phyloP scores from a whole-genome alignment of 2,888 invertebrate species.

The Aspidiotus destructor region DNA sequence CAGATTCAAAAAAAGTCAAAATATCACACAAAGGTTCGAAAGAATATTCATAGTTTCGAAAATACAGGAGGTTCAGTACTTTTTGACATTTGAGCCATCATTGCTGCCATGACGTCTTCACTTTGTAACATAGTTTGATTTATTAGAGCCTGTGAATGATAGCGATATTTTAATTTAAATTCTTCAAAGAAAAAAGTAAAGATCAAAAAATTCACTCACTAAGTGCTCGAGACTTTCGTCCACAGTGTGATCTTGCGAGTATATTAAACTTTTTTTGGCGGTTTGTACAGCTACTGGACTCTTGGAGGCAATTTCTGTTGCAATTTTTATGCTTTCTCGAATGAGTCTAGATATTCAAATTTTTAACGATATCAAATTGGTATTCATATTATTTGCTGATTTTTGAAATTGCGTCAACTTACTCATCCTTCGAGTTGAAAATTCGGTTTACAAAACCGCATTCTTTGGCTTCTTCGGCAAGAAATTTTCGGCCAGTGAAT shows the following conservation, averaged over 20 bases:
- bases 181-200: background rate
- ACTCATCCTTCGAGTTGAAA: conserved; percentile 60
- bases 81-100: conserved; percentile 64
- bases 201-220: conserved; percentile 50
- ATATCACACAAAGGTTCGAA: background rate
- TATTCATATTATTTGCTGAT: background rate
- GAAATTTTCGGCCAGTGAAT: conserved; percentile 69
- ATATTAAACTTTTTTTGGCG: conserved; percentile 73
- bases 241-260: conserved; percentile 77
- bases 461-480: conserved; percentile 66
- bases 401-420: conserved; percentile 11
- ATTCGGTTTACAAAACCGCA: conserved; percentile 75
- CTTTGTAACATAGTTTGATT: conserved; percentile 85
- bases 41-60: conserved; percentile 58
- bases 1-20: background rate
- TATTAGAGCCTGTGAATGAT: conserved; percentile 53
- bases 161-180: background rate
- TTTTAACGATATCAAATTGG: background rate
- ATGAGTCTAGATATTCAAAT: conserved; percentile 51
- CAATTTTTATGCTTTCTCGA: conserved; percentile 61
- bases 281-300: conserved; percentile 93
- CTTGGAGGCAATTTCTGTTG: conserved; percentile 69
- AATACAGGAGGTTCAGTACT: conserved; percentile 57
- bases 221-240: conserved; percentile 82
- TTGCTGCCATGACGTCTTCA: conserved; percentile 75